Base-by-base conservation (phyloP, 2,113 vertebrate genomes). In the Hyperoodon ampullatus region DNA sequence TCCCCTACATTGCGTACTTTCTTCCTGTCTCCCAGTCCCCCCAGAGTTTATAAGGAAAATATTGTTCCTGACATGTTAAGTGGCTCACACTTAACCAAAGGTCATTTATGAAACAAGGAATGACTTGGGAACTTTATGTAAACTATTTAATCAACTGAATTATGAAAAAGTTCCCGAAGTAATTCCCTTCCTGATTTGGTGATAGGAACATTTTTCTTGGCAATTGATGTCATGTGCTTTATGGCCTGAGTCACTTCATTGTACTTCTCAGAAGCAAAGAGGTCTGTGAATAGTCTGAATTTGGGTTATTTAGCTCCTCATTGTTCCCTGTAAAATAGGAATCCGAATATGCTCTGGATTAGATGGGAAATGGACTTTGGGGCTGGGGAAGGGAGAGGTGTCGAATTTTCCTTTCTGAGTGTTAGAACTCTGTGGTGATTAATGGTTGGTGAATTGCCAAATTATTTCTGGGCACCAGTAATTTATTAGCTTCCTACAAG, bases 71-170 rank as follows among this genome's bases (percentile, higher is more conserved):
- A 55, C 14, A 24, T 91, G 75, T 35, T 50, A 92, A 66, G n/a
- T 47, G 53, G 47, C 47, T 93, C 55, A 68, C 39, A 42, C 7
- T 33, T 92, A 88, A 61, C 24, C 35, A 88, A 88, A 91, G 89
- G 70, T 90, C 75, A 97, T 61, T 91, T 94, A 71, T 33, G 63
- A 92, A 93, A 60, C 78, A 71, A 84, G 47, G 23, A 75, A 90
- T 86, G 71, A 58, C 85, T 89, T 71, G 90, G 86, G 61, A 94
- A 88, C 78, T 91, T 81, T 58, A 94, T 82, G 82, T 86, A 93
- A 95, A 95, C 84, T 85, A 60, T 47, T 93, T 91, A 96, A 97
- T 95, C 86, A 88, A 35, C 42, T 42, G 55, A 78, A 33, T 96
- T 87, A 93, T 33, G 55, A 75, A 66, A 95, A 90, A 88, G 71